Conservation (phyloP, 2,113 vertebrate species). For the Bucco capensis region DNA sequence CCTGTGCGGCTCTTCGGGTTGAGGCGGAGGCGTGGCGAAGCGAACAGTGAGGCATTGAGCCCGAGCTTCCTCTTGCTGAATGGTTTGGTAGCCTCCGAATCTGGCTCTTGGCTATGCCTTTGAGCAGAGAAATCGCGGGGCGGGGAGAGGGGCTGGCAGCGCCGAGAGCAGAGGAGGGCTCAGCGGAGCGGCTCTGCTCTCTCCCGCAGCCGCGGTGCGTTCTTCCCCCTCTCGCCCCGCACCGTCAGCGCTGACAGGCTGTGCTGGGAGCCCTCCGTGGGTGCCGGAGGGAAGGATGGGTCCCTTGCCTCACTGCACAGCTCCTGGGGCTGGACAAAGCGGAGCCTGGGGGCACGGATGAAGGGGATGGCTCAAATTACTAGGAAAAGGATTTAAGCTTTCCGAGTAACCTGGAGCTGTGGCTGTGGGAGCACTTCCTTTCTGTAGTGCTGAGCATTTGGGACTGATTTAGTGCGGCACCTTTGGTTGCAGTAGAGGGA, state of each 20-base stretch:
- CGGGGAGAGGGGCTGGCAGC: neutral
- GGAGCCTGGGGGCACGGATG: neutral
- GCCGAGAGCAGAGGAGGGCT: neutral
- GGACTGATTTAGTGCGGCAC: neutral
- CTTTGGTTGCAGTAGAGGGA: neutral
- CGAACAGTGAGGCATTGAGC: neutral
- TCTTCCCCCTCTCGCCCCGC: neutral
- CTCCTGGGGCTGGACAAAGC: neutral
- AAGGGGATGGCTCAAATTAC: neutral
- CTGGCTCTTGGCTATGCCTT: neutral
- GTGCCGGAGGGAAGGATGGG: neutral
- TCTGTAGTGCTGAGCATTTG: neutral
- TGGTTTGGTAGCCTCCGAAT: neutral
- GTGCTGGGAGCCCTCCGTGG: neutral
- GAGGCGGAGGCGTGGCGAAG: neutral
- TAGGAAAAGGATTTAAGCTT: neutral
- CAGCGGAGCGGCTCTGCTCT: neutral
- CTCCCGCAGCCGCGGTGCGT: accelerated
- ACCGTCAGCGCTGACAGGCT: neutral
- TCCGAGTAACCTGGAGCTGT: neutral
- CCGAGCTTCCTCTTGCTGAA: neutral
- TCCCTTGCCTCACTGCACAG: too few species aligned
- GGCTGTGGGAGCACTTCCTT: neutral
- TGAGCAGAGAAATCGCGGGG: neutral
- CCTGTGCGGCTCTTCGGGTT: neutral